phyloP scores from a whole-genome alignment of 2,797 vertebrate species.

The Tenualosa ilisha region DNA sequence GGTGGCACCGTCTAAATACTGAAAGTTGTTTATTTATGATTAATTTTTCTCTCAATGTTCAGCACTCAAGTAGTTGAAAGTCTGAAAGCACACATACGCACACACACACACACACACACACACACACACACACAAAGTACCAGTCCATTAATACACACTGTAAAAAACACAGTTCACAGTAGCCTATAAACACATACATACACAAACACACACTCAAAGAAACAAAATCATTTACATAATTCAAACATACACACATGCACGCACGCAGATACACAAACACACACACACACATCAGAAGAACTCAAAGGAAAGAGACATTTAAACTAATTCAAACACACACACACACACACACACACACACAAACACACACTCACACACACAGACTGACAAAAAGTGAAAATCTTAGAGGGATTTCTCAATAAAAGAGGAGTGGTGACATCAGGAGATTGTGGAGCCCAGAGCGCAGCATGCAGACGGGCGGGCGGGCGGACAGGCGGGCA shows the following conservation, averaged over 20 bases:
- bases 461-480: neutral
- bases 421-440: neutral
- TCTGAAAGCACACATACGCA: neutral
- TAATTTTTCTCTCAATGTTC: neutral
- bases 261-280: neutral
- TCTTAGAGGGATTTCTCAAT: slow-evolving; percentile 23
- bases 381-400: slow-evolving; percentile 54
- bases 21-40: neutral
- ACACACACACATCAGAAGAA: neutral
- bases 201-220: neutral
- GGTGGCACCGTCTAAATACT: neutral
- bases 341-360: slow-evolving; percentile 16
- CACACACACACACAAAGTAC: neutral
- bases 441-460: neutral
- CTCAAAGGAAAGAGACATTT: neutral
- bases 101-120: neutral
- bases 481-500: slow-evolving; percentile 34
- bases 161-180: neutral
- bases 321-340: neutral
- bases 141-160: neutral
- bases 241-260: neutral
- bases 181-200: neutral
- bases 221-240: too few species aligned
- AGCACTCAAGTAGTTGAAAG: neutral
- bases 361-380: slow-evolving; percentile 52